These are phyloP conservation scores for Festucalex cinctus DNA, from an alignment of 2,113 vertebrate genomes.

Conservation along the genomic window DNA sequence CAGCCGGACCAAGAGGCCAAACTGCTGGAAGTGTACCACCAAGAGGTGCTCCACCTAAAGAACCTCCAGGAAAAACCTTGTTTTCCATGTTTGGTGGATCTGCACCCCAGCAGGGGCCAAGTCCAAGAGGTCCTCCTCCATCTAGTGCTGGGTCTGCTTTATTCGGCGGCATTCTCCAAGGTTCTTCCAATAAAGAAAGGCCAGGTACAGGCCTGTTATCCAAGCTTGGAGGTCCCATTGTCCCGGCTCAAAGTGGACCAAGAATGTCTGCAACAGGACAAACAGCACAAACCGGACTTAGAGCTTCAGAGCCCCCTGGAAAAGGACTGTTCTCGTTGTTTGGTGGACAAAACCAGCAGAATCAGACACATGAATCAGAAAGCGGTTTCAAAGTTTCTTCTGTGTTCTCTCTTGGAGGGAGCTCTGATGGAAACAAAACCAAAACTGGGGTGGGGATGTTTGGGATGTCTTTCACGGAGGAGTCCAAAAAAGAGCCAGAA, in stretches of 20 bases:
- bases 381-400: constrained; percentile 78
- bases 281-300: constrained; percentile 34
- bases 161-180: constrained; percentile 68
- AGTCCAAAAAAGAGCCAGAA: constrained; percentile 68
- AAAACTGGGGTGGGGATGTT: constrained; percentile 80
- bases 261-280: constrained; percentile 24
- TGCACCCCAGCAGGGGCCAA: constrained; percentile 48
- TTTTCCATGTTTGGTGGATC: constrained; percentile 71
- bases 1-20: constrained; percentile 38
- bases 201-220: constrained; percentile 65
- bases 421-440: constrained; percentile 65
- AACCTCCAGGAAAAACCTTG: constrained; percentile 63
- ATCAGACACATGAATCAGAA: constrained; percentile 65
- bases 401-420: constrained; percentile 72
- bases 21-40: constrained; percentile 42
- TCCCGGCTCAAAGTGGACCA: constrained; percentile 43
- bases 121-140: constrained; percentile 43
- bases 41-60: constrained; percentile 57
- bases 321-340: constrained; percentile 69
- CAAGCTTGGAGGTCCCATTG: constrained; percentile 58
- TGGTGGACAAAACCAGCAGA: constrained; percentile 54
- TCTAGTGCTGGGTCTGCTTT: constrained; percentile 56
- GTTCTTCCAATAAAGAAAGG: constrained; percentile 61
- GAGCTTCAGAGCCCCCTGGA: constrained; percentile 43
- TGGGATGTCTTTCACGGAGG: constrained; percentile 79